Conservation (phyloP, 2,888 invertebrate genomes). For the Hartigia nigra region DNA sequence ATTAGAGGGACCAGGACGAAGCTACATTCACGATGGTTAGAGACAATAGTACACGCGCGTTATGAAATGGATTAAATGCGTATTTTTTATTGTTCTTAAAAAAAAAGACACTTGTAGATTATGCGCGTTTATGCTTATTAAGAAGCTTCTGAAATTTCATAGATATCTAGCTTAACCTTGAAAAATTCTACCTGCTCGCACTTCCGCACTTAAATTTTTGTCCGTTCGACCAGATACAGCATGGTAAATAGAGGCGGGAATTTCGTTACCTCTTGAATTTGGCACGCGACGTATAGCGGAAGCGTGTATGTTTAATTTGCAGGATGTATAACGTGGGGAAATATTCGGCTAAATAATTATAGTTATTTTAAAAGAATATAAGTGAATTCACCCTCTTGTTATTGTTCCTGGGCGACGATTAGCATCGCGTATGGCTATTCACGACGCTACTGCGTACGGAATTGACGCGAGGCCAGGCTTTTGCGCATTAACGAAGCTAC, state of each 20-base stretch:
- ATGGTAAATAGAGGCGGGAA: background rate
- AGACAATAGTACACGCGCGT: too few species aligned
- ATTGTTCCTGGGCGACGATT: background rate
- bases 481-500: background rate
- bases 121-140: background rate
- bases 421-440: background rate
- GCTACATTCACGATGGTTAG: too few species aligned
- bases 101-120: background rate
- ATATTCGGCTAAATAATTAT: background rate
- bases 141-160: background rate
- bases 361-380: background rate
- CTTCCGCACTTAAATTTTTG: background rate
- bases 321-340: background rate
- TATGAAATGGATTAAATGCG: too few species aligned
- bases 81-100: too few species aligned
- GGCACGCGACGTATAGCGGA: background rate
- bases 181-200: background rate
- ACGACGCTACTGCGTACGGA: background rate
- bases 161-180: background rate
- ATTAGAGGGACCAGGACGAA: background rate
- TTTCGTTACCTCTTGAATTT: background rate
- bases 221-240: background rate
- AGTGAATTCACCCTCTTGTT: background rate
- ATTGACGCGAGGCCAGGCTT: background rate
- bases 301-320: background rate